Percentiles rank a stretch among this genome's conserved stretches.
Evolutionary conservation across 2,888 invertebrate species (phyloP).

Genomic region (Sycophila texana): DNA sequence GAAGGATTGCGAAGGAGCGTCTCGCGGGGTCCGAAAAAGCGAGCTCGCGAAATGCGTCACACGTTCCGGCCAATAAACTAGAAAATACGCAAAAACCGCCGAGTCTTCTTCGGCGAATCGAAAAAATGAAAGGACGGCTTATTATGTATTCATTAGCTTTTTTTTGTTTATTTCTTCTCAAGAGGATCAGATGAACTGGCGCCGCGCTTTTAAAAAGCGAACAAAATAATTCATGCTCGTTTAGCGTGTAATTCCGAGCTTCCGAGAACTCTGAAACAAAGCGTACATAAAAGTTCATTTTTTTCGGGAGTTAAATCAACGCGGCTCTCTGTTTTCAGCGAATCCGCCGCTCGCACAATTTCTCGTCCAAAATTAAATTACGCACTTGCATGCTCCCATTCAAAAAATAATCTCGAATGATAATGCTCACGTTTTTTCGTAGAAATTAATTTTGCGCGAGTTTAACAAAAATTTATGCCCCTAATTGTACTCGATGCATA

Average conservation of each 20-base stretch:
- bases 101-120: constrained; percentile 39
- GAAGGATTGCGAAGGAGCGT: constrained; percentile 21
- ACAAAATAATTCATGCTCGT: constrained; percentile 32
- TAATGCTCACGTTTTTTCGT: too few species aligned
- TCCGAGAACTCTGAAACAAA: constrained; percentile 42
- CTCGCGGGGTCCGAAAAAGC: constrained; percentile 17
- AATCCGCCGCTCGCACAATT: neutral
- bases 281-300: constrained; percentile 34
- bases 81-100: constrained; percentile 10
- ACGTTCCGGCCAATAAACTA: constrained; percentile 48
- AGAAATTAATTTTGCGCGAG: too few species aligned
- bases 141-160: constrained; percentile 54
- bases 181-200: constrained; percentile 20
- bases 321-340: constrained; percentile 7
- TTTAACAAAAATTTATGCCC: too few species aligned
- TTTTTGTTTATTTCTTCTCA: constrained; percentile 17
- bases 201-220: neutral
- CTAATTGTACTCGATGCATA: too few species aligned
- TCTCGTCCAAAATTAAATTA: too few species aligned
- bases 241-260: constrained; percentile 31
- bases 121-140: constrained; percentile 27
- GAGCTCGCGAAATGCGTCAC: constrained; percentile 37
- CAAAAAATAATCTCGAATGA: too few species aligned
- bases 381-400: too few species aligned
- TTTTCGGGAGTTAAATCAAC: constrained; percentile 9